Base-by-base conservation (phyloP, 2,113 vertebrate genomes). In the Aspidoscelis tigris region DNA sequence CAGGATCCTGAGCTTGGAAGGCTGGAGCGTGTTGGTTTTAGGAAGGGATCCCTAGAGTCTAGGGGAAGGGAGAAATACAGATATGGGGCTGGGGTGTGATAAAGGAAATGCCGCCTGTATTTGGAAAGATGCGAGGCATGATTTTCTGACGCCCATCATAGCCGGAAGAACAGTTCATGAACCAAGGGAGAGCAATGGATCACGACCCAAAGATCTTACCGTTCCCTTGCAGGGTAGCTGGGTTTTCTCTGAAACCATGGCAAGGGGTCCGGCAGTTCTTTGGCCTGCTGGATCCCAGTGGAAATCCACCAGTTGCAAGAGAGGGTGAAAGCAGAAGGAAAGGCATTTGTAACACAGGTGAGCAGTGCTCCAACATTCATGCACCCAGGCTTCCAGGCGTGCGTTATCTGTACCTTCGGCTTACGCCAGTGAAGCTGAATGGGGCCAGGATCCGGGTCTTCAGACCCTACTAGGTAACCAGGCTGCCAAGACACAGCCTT, bases 251-350 rank as follows among this genome's bases (percentile, higher is more conserved):
- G 43, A 50, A 53, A 50, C 10, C 65, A 9, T n/a, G 2, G 64
- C 58, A 65, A 71, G 69, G 33, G 33, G 33, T 33, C 33, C 33
- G 33, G 33, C 66, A 84, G 78, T 71, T 72, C 43, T 58, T 82
- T 76, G 2, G 5, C 50, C 9, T 4, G 50, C 7, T 11, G 75
- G 74, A 53, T 47, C 53, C 76, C 20, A 53, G 76, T 72, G 76
- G 84, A 91, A 87, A 89, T 33, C 81, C 87, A 85, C 53, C 55
- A 77, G n/a, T 41, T 53, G 33, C 20, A 43, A 58, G 2, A 22
- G 22, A 18, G 41, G 12, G 21, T 80, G 90, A 53, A 5, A 50
- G 47, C 22, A 12, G 9, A 16, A 11, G 7, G 58, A 39, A 33
- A 43, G 20, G 8, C 47, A 50, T 50, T 50, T 50, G 7, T 12